These are phyloP conservation scores for Helarctos malayanus DNA, from an alignment of 2,797 vertebrate species.

Conservation along the genomic window DNA sequence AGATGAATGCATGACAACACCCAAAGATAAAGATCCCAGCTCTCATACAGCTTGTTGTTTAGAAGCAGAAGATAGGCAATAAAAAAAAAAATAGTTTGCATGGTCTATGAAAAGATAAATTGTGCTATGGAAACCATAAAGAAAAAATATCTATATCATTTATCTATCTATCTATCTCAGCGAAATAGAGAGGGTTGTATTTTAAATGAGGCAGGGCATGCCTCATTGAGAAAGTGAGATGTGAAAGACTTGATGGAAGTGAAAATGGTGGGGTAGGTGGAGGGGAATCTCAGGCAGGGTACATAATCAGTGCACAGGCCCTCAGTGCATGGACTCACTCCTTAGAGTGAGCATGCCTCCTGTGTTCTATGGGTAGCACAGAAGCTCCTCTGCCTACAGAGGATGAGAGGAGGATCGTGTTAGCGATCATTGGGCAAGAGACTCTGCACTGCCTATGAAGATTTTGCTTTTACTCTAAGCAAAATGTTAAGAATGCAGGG, in stretches of 20 bases:
- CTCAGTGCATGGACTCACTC: neutral
- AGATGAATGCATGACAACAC: neutral
- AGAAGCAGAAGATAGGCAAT: neutral
- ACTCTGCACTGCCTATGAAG: neutral
- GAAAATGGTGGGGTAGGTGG: neutral
- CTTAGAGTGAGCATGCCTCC: neutral
- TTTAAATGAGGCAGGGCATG: neutral
- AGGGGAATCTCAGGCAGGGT: neutral
- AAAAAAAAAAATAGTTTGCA: neutral
- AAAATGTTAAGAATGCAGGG: neutral
- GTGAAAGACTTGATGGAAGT: neutral
- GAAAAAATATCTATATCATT: neutral
- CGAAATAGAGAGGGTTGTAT: neutral
- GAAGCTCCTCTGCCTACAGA: no score
- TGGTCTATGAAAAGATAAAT: neutral
- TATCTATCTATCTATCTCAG: neutral
- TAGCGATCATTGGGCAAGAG: accelerated
- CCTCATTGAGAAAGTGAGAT: neutral
- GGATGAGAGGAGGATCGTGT: neutral
- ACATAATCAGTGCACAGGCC: accelerated
- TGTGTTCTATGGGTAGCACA: neutral
- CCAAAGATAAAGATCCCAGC: neutral
- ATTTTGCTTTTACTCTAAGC: neutral
- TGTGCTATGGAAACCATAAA: neutral
- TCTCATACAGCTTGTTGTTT: neutral